phyloP scores from a whole-genome alignment of 2,888 invertebrate species.

The Trachelus tabidus region DNA sequence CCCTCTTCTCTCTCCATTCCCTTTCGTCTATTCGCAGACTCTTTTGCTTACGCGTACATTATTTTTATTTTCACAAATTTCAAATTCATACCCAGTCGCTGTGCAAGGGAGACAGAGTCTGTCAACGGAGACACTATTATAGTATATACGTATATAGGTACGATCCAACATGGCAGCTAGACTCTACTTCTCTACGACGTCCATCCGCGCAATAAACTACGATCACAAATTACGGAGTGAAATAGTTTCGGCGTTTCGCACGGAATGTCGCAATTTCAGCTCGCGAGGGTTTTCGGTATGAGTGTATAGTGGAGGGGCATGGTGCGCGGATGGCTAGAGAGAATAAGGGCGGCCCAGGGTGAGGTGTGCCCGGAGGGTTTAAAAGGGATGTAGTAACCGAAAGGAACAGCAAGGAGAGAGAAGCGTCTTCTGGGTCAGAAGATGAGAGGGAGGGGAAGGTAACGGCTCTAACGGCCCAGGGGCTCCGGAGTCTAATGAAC shows the following conservation, averaged over 20 bases:
- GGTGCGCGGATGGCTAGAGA: slow-evolving; percentile 1
- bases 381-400: slow-evolving; percentile 12
- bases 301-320: slow-evolving; percentile 24
- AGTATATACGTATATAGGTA: neutral
- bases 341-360: slow-evolving; percentile 12
- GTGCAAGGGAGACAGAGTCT: neutral
- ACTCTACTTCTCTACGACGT: slow-evolving; percentile 34
- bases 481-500: slow-evolving; percentile 61
- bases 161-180: neutral
- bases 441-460: slow-evolving; percentile 27
- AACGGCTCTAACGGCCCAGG: slow-evolving; percentile 4
- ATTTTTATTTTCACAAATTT: neutral
- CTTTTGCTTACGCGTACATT: neutral
- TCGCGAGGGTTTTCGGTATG: slow-evolving; percentile 36
- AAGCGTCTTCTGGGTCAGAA: slow-evolving; percentile 44
- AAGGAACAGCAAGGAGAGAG: slow-evolving; percentile 23
- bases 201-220: slow-evolving; percentile 65
- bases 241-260: slow-evolving; percentile 65
- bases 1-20: neutral
- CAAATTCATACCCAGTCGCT: neutral
- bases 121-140: neutral
- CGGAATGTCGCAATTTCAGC: slow-evolving; percentile 66
- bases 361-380: slow-evolving; percentile 18
- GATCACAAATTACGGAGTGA: slow-evolving; percentile 66
- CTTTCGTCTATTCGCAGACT: neutral